phyloP scores from a whole-genome alignment of 2,888 invertebrate genomes.

The Idaea aversata region DNA sequence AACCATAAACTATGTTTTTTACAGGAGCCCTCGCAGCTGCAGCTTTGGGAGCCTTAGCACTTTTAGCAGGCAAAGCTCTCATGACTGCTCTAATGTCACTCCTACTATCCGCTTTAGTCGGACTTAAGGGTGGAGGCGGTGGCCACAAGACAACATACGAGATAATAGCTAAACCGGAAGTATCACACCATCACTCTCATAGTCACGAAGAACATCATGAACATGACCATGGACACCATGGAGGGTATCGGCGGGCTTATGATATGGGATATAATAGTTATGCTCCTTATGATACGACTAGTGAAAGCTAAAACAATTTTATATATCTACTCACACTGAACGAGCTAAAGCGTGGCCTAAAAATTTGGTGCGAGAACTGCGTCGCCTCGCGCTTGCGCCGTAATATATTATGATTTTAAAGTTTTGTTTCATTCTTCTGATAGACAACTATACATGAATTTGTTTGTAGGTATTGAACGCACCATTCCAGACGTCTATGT shows the following conservation, averaged over 20 bases:
- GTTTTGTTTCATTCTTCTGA: no score
- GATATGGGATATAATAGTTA: conserved; percentile 71
- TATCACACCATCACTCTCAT: conserved; percentile 85
- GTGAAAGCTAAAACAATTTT: conserved; percentile 29
- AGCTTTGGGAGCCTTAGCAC: conserved; percentile 86
- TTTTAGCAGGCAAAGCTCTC: conserved; percentile 91
- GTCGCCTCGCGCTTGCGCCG: no score
- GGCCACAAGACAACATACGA: conserved; percentile 89
- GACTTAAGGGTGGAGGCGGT: conserved; percentile 86
- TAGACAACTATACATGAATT: no score
- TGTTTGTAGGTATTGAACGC: no score
- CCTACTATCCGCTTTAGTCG: conserved; percentile 87
- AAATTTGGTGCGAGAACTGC: background rate
- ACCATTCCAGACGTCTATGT: no score
- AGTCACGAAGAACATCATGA: conserved; percentile 84
- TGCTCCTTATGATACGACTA: conserved; percentile 64
- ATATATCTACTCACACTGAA: background rate
- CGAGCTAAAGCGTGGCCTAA: background rate
- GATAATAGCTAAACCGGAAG: conserved; percentile 90
- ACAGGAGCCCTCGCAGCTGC: conserved; percentile 85
- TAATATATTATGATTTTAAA: no score
- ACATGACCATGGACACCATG: conserved; percentile 76
- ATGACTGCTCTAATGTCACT: conserved; percentile 91
- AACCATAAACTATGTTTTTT: conserved; percentile 15
- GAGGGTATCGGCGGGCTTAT: conserved; percentile 78